phyloP scores from a whole-genome alignment of 2,888 invertebrate species.

The Drosophila histrio region DNA sequence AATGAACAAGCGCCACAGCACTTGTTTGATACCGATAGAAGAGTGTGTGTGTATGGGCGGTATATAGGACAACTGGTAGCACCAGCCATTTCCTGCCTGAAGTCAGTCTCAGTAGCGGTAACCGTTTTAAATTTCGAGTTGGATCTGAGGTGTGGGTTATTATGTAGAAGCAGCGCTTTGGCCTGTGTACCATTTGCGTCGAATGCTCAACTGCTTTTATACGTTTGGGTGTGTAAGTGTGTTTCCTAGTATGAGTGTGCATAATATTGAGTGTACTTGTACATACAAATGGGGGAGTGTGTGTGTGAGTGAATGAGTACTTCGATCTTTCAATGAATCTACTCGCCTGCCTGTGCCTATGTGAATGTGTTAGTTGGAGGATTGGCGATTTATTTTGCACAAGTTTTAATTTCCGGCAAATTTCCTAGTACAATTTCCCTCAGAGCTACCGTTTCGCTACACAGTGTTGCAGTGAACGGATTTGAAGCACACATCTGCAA shows the following conservation, averaged over 20 bases:
- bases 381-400: constrained; percentile 81
- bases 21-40: background rate
- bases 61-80: constrained; percentile 21
- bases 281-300: background rate
- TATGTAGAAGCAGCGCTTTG: constrained; percentile 20
- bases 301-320: constrained; percentile 25
- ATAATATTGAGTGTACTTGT: background rate
- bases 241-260: constrained; percentile 1
- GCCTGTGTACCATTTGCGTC: background rate
- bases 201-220: constrained; percentile 5
- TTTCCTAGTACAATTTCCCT: constrained; percentile 82
- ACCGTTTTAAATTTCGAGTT: constrained; percentile 29
- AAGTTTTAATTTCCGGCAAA: constrained; percentile 83
- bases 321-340: constrained; percentile 60
- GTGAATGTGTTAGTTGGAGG: constrained; percentile 50
- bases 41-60: background rate
- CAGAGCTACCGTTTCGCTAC: constrained; percentile 51
- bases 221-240: background rate
- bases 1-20: constrained; percentile 34
- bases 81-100: constrained; percentile 44
- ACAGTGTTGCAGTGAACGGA: background rate
- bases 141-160: constrained; percentile 14
- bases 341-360: constrained; percentile 19
- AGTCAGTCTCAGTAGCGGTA: constrained; percentile 16
- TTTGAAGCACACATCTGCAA: constrained; percentile 5